These are phyloP conservation scores for Alethe diademata DNA, from an alignment of 2,113 vertebrate species.

Conservation along the genomic window DNA sequence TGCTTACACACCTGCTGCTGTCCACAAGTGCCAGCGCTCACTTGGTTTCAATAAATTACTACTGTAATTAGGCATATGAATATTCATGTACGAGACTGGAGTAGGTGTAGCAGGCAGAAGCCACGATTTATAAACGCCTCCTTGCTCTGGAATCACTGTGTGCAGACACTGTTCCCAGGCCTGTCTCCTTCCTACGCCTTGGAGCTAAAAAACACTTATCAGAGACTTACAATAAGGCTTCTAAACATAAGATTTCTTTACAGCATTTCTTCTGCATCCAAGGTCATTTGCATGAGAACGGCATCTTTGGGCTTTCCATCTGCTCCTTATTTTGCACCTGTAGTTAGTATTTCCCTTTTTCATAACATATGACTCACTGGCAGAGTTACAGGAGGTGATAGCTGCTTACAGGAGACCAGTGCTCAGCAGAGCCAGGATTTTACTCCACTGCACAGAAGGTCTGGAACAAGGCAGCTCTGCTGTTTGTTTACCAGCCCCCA, in stretches of 20 bases:
- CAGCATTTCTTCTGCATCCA: conserved; percentile 7
- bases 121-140: conserved; percentile 51
- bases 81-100: neutral
- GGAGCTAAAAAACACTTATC: conserved; percentile 22
- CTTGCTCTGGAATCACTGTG: neutral
- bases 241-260: conserved; percentile 5
- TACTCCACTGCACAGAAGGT: neutral
- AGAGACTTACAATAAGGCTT: conserved; percentile 12
- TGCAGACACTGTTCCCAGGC: conserved; percentile 52
- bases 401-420: conserved; percentile 19
- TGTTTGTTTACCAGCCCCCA: neutral
- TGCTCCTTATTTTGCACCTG: conserved; percentile 54
- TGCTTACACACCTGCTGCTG: neutral
- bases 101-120: conserved; percentile 51
- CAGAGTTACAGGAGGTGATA: neutral
- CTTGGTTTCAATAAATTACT: conserved; percentile 8
- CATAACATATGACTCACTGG: conserved; percentile 36
- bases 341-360: conserved; percentile 32
- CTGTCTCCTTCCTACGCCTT: conserved; percentile 55
- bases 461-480: neutral
- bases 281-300: conserved; percentile 18
- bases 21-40: neutral
- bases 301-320: conserved; percentile 29
- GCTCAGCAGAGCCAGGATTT: neutral
- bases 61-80: neutral